Evolutionary conservation across 2,888 invertebrate species (phyloP), one percentile per base, ranked within the genome.

Genomic region (Tiphia femorata): DNA sequence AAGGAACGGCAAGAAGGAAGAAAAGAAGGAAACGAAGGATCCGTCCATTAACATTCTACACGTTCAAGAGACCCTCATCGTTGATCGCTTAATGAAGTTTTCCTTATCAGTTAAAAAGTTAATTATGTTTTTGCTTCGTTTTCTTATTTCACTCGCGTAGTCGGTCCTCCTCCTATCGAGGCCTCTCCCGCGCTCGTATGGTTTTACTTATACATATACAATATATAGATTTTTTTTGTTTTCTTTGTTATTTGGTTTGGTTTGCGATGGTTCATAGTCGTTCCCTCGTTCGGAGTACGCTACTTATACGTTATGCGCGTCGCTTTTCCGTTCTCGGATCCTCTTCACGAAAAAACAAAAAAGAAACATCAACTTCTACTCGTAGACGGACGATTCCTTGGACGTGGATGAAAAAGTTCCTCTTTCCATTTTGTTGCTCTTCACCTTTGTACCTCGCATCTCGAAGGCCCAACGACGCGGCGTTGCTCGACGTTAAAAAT

Each of bases 11-110:
- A n/a, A n/a, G n/a, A n/a, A n/a, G n/a, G n/a, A n/a, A n/a, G n/a
- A 44, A 35, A 23, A 35, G 21, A 25, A 46, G 41, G 35, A 58
- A 56, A 54, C 54, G 51, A 61, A 61, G 66, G 53, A 29, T 57
- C 53, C 49, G 61, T 51, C 51, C 57, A 54, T 57, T 57, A 50
- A 65, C 61, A 49, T 57, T 64, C 52, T 61, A 57, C 47, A 50
- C 59, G 52, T 64, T 64, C 60, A 67, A 69, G 62, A 73, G 61
- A 71, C 71, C 67, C 65, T 67, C 67, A 71, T 64, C 60, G 52
- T 64, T 64, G 64, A 64, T 67, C 56, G 16, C 58, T 62, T 63
- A 67, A 66, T 63, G 62, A 67, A 64, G 58, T 57, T 62, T 12
- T 3, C 49, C 67, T 66, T 73, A 70, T 38, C 35, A 44, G 65